These are phyloP conservation scores for Drosophila maculinotata DNA, from an alignment of 2,888 invertebrate genomes.

Conservation along the genomic window DNA sequence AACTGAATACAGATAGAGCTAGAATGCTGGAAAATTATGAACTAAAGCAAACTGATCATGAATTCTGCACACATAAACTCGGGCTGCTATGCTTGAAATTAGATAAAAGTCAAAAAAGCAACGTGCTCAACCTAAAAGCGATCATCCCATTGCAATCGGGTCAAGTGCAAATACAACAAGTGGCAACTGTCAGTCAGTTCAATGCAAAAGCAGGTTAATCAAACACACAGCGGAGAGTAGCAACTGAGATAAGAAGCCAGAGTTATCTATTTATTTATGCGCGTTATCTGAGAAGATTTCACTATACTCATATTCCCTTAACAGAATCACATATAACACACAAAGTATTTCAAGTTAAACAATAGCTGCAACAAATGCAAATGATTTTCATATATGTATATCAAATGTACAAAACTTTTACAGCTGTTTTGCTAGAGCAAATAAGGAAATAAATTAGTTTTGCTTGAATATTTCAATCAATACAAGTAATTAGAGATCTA, in stretches of 20 bases:
- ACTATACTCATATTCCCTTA: no score
- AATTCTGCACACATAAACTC: slow-evolving; percentile 15
- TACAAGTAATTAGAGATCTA: background rate
- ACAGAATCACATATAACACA: no score
- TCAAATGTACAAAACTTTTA: background rate
- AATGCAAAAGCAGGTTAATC: slow-evolving; percentile 23
- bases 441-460: background rate
- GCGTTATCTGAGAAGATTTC: slow-evolving; percentile 16
- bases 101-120: slow-evolving; percentile 36
- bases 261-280: background rate
- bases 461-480: background rate
- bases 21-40: no score
- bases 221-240: slow-evolving; percentile 12
- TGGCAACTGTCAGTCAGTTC: slow-evolving; percentile 3
- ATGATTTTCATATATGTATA: no score
- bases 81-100: slow-evolving; percentile 9
- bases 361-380: background rate
- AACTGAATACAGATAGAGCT: no score
- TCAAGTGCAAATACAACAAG: slow-evolving; percentile 44
- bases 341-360: no score
- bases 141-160: slow-evolving; percentile 30
- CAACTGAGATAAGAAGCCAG: slow-evolving; percentile 32
- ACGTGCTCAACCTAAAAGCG: slow-evolving; percentile 24
- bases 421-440: background rate
- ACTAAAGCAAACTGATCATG: no score